Percentiles rank a stretch among this genome's conserved stretches.
These are phyloP conservation scores for Phengaris arion DNA, from an alignment of 2,888 invertebrate species.

Conservation along the genomic window DNA sequence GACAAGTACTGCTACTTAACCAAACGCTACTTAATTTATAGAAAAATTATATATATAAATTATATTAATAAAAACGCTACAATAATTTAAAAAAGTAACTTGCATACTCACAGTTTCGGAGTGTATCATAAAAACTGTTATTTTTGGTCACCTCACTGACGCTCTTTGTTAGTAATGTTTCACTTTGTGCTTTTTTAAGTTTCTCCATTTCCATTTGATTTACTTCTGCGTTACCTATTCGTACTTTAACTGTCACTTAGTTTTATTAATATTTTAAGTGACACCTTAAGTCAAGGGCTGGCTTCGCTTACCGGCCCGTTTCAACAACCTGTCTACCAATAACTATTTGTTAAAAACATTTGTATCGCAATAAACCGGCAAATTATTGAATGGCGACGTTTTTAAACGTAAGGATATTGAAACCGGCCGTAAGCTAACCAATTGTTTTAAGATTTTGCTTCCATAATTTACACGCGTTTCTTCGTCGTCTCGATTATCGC, in stretches of 20 bases:
- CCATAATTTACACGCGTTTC: background rate
- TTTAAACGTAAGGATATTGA: too few relatives aligned
- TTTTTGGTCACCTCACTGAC: conserved; percentile 7
- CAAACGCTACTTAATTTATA: too few relatives aligned
- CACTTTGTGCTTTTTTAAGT: conserved; percentile 12
- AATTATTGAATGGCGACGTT: too few relatives aligned
- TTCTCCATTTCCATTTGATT: background rate
- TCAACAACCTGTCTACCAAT: too few relatives aligned
- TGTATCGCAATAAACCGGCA: too few relatives aligned
- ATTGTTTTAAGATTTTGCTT: background rate
- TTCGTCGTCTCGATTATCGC: background rate
- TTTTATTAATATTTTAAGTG: background rate
- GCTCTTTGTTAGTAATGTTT: background rate
- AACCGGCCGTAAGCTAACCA: background rate
- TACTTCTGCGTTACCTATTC: background rate
- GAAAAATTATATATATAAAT: too few relatives aligned
- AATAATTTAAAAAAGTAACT: too few relatives aligned
- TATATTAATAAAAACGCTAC: too few relatives aligned
- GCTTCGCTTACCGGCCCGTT: background rate
- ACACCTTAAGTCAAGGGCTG: background rate
- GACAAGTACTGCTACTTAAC: too few relatives aligned
- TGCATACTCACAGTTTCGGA: conserved; percentile 25
- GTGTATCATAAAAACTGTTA: background rate
- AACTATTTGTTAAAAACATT: too few relatives aligned
- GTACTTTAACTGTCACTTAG: background rate